Percentiles rank a stretch among this genome's conserved stretches.
Conservation (phyloP, 2,113 vertebrate species). For the Ptyas mucosa region DNA sequence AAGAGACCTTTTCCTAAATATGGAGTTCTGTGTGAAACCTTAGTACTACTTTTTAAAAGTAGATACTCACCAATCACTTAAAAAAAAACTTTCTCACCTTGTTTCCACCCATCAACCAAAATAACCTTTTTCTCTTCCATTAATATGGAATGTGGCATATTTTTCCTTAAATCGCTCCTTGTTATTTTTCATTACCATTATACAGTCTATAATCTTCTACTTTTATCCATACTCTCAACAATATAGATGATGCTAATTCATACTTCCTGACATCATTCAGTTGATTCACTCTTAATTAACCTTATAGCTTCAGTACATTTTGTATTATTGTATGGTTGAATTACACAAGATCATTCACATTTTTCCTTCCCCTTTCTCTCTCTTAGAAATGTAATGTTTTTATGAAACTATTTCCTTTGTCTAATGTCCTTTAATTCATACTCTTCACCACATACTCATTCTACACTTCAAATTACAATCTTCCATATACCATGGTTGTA, state of each 20-base stretch:
- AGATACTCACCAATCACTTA: not conserved
- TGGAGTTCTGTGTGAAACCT: not conserved
- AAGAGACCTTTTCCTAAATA: not conserved
- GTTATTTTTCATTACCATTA: not conserved
- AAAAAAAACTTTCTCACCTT: not conserved
- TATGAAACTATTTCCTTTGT: not conserved
- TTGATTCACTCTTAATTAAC: not conserved
- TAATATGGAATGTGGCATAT: not conserved
- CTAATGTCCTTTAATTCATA: not conserved
- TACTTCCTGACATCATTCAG: not conserved
- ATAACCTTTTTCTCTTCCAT: not conserved
- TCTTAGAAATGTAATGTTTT: not conserved
- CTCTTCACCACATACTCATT: not conserved
- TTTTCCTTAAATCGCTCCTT: not conserved
- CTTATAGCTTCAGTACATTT: not conserved
- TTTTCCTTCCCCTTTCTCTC: not conserved
- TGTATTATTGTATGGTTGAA: not conserved
- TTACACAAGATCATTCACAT: not conserved
- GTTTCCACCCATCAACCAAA: not conserved
- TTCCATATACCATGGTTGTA: not conserved
- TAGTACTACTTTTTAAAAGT: not conserved
- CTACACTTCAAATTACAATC: not conserved
- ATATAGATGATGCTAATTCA: not conserved
- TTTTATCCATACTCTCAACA: not conserved
- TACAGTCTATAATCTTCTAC: not conserved